These are phyloP conservation scores for Semicossyphus pulcher DNA, from an alignment of 2,113 vertebrate genomes.

Conservation along the genomic window DNA sequence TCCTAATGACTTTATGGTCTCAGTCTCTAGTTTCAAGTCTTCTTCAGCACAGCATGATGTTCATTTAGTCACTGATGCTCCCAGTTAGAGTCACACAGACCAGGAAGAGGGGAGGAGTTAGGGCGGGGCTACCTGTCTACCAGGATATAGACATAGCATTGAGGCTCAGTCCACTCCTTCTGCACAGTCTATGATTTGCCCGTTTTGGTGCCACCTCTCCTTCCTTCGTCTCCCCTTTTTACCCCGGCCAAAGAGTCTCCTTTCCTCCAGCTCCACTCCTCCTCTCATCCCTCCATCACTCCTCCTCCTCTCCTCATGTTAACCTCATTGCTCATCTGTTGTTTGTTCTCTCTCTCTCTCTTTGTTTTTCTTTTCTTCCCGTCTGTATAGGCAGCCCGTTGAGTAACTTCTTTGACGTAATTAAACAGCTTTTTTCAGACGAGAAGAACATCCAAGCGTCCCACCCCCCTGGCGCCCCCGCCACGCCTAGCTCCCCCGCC, in stretches of 20 bases:
- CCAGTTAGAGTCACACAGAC: no score
- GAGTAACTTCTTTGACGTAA: constrained; percentile 99
- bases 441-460: constrained; percentile 98
- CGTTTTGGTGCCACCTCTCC: neutral
- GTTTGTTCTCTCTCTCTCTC: constrained; percentile 87
- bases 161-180: neutral
- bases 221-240: neutral
- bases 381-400: constrained; percentile 92
- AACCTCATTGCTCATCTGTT: constrained; percentile 91
- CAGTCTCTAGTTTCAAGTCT: no score
- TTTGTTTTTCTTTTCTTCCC: constrained; percentile 82
- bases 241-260: constrained; percentile 48
- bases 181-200: neutral
- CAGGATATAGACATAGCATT: neutral
- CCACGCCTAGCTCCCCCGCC: constrained; percentile 81
- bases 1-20: no score
- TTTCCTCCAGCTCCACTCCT: constrained; percentile 72
- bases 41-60: no score
- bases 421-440: constrained; percentile 99
- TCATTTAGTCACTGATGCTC: no score
- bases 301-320: constrained; percentile 77
- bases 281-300: constrained; percentile 80
- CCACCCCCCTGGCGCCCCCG: constrained; percentile 90
- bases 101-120: no score
- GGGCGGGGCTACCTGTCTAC: no score